Evolutionary conservation across 1,140 invertebrate species (phyloP).

Genomic region (Ceratina calcarata): DNA sequence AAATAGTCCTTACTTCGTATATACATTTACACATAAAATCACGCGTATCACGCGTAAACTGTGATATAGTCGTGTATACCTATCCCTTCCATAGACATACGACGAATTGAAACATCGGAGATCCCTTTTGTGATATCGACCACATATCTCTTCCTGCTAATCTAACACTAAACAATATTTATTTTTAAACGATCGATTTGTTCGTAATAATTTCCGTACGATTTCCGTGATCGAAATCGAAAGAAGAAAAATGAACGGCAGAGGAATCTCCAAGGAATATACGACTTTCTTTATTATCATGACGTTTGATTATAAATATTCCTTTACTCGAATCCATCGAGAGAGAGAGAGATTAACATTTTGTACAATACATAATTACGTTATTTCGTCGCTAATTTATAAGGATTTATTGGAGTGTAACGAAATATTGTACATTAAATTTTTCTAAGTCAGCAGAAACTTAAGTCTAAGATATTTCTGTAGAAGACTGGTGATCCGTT

Average conservation of each 20-base stretch:
- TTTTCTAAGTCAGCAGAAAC: conserved; percentile 17
- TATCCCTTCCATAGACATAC: not conserved
- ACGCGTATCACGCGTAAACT: not conserved
- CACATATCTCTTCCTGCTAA: not conserved
- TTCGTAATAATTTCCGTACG: not conserved
- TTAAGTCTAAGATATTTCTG: not conserved
- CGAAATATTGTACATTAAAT: conserved; percentile 28
- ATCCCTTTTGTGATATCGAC: not conserved
- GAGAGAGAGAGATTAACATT: not conserved
- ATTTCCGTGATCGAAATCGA: no score
- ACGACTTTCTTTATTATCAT: conserved; percentile 27
- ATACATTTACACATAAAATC: conserved; percentile 38
- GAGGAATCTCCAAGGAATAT: conserved; percentile 13
- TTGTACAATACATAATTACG: conserved; percentile 28
- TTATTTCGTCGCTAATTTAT: conserved; percentile 12
- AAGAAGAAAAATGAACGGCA: not conserved
- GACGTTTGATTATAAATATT: conserved; percentile 18
- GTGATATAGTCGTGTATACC: not conserved
- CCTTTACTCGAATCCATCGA: conserved; percentile 3
- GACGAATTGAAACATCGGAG: not conserved
- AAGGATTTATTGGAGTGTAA: not conserved
- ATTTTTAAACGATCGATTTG: not conserved
- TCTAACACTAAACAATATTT: no score
- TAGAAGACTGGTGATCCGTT: not conserved
- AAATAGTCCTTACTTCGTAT: conserved; percentile 31